Base-by-base conservation (phyloP, 2,888 invertebrate species). In the Ditula angustiorana region DNA sequence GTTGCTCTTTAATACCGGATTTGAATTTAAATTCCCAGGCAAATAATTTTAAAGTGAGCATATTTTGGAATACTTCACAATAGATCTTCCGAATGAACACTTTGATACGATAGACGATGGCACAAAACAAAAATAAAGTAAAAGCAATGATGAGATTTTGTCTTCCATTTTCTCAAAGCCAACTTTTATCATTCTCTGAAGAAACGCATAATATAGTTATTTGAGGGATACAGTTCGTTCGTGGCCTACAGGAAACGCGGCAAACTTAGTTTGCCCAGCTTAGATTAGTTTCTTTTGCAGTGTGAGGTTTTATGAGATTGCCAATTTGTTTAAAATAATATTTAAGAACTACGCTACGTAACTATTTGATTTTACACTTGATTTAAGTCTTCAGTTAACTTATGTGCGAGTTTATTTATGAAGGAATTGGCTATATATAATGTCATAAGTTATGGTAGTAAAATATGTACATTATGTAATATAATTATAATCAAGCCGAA, bases 101-200 rank as follows among this genome's bases (percentile, higher is more conserved):
- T 41, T 28, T 49, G 37, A 37, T 49, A 19, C 55, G 55, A 55
- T 5, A 55, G 61, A 47, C 46, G 26, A 21, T 47, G 24, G 46
- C 41, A 24, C 35, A 19, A 8, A 44, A 35, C 53, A 55, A 61
- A 55, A 55, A 61, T 47, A 55, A 55, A 46, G 55, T 61, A 37
- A 47, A 61, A 47, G 61, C 55, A 55, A 46, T 55, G 47, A 61
- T 61, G 55, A 55, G 55, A 61, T 49, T 61, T 61, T 61, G 55
- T 61, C 53, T 55, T 55, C 35, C 53, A 61, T 61, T 61, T 61
- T 61, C 61, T 55, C 33, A 61, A 61, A 61, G 61, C 30, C 55
- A 61, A 55, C 47, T 61, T 61, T 61, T 47, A 55, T 61, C 55
- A 55, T 61, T 47, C 35, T 26, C 47, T 37, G 35, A 61, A 28